phyloP scores from a whole-genome alignment of 1,140 invertebrate species.

The Drosophila sproati region DNA sequence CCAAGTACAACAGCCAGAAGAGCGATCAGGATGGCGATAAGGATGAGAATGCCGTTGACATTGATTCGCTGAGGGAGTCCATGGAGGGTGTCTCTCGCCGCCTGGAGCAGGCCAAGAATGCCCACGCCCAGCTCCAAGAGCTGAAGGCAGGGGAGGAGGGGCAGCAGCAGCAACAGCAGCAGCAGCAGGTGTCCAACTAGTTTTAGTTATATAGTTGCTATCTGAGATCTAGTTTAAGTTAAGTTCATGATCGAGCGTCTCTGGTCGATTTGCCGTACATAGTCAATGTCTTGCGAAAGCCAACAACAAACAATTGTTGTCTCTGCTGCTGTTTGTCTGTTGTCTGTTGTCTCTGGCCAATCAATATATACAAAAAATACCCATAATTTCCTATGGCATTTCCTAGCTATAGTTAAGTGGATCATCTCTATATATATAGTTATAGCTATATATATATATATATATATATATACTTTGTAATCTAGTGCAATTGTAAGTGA shows the following conservation, averaged over 20 bases:
- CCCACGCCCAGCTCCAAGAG: slow-evolving; percentile 31
- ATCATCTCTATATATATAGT: slow-evolving; percentile 56
- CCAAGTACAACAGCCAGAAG: slow-evolving; percentile 87
- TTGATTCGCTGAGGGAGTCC: slow-evolving; percentile 70
- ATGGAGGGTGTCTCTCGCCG: slow-evolving; percentile 73
- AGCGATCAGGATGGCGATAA: slow-evolving; percentile 63
- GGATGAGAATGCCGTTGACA: slow-evolving; percentile 70
- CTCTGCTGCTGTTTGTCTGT: not conserved
- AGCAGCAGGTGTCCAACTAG: slow-evolving; percentile 70
- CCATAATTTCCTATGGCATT: slow-evolving; percentile 43
- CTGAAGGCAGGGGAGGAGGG: slow-evolving; percentile 32
- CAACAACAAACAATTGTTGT: slow-evolving; percentile 19
- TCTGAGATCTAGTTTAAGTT: slow-evolving; percentile 75
- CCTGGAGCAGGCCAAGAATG: slow-evolving; percentile 65
- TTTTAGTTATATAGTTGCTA: slow-evolving; percentile 54
- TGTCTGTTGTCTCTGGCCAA: slow-evolving; percentile 61
- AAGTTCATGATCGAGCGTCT: slow-evolving; percentile 71
- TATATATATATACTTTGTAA: slow-evolving; percentile 55
- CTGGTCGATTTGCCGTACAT: slow-evolving; percentile 73
- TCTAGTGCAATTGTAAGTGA: slow-evolving; percentile 48
- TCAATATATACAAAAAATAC: slow-evolving; percentile 12
- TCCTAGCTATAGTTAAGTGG: slow-evolving; percentile 61
- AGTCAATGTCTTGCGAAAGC: slow-evolving; percentile 69
- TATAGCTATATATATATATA: slow-evolving; percentile 56
- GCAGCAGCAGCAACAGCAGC: slow-evolving; percentile 41